phyloP scores from a whole-genome alignment of 2,113 vertebrate species.

The Hyperopisus bebe region DNA sequence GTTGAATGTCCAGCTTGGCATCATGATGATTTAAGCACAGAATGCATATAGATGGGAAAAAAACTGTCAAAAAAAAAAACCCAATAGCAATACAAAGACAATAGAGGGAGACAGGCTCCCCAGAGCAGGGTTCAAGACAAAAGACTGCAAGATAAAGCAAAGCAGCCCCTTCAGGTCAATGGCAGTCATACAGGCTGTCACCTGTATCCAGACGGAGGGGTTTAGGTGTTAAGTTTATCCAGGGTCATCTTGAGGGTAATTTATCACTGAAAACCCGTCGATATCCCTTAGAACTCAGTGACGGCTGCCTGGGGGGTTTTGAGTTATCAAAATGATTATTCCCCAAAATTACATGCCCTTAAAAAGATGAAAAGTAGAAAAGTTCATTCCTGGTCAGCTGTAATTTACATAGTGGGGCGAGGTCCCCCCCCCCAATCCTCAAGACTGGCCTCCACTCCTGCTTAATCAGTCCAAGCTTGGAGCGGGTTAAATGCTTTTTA shows the following conservation, averaged over 20 bases:
- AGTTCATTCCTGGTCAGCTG: not conserved
- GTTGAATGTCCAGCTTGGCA: not conserved
- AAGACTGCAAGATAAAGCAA: not conserved
- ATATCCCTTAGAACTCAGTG: not conserved
- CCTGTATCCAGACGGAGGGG: not conserved
- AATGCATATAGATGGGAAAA: not conserved
- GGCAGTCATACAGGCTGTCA: not conserved
- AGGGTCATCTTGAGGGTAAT: not conserved
- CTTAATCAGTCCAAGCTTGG: slow-evolving; percentile 41
- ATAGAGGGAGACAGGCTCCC: not conserved
- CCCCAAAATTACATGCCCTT: not conserved
- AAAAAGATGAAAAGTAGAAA: not conserved
- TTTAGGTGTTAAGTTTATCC: not conserved
- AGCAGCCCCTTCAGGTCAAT: not conserved
- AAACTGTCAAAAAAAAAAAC: not conserved
- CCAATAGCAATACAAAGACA: not conserved
- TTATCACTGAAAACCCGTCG: not conserved
- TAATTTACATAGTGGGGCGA: not conserved
- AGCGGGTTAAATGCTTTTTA: slow-evolving; percentile 51
- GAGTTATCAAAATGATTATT: not conserved
- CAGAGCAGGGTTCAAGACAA: not conserved
- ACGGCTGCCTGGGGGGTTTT: not conserved
- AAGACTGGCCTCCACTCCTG: slow-evolving; percentile 21
- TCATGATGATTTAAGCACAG: not conserved
- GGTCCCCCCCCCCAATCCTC: slow-evolving; percentile 40